Percentiles rank a stretch among this genome's conserved stretches.
These are phyloP conservation scores for Laupala kohalensis DNA, from an alignment of 1,140 invertebrate species.

Conservation along the genomic window DNA sequence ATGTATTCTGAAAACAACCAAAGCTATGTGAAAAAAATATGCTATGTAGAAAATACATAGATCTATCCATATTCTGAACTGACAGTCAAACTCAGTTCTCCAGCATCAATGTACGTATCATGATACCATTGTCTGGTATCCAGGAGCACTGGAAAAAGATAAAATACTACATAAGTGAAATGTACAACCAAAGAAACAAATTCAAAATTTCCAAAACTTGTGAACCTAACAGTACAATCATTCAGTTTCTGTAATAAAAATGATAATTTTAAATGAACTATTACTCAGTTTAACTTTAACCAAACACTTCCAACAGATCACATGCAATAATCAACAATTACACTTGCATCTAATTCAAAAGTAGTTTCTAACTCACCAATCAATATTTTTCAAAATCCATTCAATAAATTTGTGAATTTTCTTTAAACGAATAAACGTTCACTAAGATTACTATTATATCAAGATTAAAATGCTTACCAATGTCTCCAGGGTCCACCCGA, in stretches of 20 bases:
- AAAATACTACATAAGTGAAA: conserved; percentile 9
- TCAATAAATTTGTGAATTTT: no score
- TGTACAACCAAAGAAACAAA: conserved; percentile 15
- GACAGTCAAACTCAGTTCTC: conserved; percentile 77
- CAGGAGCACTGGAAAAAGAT: conserved; percentile 49
- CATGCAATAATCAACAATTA: no score
- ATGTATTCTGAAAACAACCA: neutral
- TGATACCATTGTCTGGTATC: conserved; percentile 92
- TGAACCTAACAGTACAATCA: neutral
- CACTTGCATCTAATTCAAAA: no score
- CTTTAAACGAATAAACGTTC: no score
- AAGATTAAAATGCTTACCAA: conserved; percentile 50
- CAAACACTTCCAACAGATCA: no score
- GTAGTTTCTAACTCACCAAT: no score
- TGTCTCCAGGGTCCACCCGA: conserved; percentile 72
- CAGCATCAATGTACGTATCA: conserved; percentile 65
- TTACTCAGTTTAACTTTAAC: no score
- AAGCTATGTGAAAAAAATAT: neutral
- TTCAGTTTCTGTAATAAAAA: neutral
- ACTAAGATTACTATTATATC: no score
- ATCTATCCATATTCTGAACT: conserved; percentile 81
- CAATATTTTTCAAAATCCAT: no score
- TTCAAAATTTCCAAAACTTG: neutral
- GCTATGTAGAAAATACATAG: neutral
- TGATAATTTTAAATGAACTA: neutral